Conservation (phyloP, 1,140 invertebrate species). For the Acromyrmex heyeri region DNA sequence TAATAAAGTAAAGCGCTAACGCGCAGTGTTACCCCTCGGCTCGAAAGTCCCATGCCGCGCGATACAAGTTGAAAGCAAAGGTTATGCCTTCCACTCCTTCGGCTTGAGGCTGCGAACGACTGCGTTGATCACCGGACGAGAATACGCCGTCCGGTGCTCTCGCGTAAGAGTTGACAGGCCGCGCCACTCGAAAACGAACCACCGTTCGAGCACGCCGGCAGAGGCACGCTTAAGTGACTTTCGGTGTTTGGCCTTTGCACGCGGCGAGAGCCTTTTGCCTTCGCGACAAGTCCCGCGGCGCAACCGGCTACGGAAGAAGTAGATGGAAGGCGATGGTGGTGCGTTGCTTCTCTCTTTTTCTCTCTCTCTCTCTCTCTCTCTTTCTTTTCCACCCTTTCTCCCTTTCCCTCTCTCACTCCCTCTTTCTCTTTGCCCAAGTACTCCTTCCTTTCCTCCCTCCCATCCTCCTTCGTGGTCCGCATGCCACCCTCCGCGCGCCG, state of each 20-base stretch:
- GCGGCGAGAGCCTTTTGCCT: conserved; percentile 75
- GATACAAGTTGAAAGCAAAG: conserved; percentile 34
- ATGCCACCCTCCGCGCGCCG: conserved; percentile 65
- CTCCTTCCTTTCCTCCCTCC: background rate
- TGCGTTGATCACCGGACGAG: conserved; percentile 65
- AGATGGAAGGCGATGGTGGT: conserved; percentile 56
- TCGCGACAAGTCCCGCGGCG: conserved; percentile 73
- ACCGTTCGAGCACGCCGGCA: conserved; percentile 70
- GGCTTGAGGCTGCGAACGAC: conserved; percentile 24
- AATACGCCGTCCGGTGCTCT: conserved; percentile 65
- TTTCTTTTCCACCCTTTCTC: background rate
- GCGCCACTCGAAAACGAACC: conserved; percentile 71
- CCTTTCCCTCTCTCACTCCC: background rate
- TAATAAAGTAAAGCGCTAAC: background rate
- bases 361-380: background rate
- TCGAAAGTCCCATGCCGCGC: background rate
- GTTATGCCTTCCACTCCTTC: conserved; percentile 24
- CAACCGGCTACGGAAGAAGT: conserved; percentile 61
- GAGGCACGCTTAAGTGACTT: conserved; percentile 84
- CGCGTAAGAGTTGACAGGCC: conserved; percentile 63
- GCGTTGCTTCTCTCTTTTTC: conserved; percentile 43
- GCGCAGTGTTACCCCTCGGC: background rate
- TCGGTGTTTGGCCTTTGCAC: conserved; percentile 83
- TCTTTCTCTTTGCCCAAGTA: conserved; percentile 8
- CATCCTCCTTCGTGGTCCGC: background rate